Evolutionary conservation across 1,140 invertebrate genomes (phyloP), one percentile per base, ranked within the genome.

Genomic region (Phocides pigmalion): DNA sequence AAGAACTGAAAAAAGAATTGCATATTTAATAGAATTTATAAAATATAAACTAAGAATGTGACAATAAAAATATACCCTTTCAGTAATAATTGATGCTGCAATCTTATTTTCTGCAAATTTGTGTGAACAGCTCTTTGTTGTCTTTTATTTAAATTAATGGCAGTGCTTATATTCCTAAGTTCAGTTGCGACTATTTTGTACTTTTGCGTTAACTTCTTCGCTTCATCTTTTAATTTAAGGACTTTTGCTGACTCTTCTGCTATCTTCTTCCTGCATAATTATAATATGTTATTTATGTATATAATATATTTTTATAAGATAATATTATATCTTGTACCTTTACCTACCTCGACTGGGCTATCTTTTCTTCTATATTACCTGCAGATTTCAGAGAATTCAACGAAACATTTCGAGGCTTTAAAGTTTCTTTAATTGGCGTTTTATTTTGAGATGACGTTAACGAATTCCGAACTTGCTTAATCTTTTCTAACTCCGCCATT

Each of bases 401-500:
- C 1, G 44, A 22, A 22, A 12, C 22, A 70, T 81, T 84, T 12
- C 70, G 53, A 35, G 72, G 76, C 42, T 80, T 81, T 17, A 86
- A 66, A 6, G 81, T 83, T 15, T 90, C 82, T 73, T 86, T 86
- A 11, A 53, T 16, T n/a, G 58, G 28, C 8, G 37, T 42, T 75
- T 80, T 73, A 17, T 70, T 76, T 66, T 66, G 64, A 28, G 65
- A 35, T 56, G 49, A 70, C 14, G 83, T 56, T 39, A 69, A 54
- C 37, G 70, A 53, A 65, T 90, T 87, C 54, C 89, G 75, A 4
- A 78, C 70, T 46, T 84, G 76, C 68, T 90, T 91, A 16, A 91
- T 79, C 72, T 87, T 92, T 68, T 92, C 91, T 50, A 92, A 70
- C 68, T 92, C 90, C 15, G 84, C 84, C 87, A 92, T 91, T 74